Conservation (phyloP, 2,113 vertebrate genomes). For the Noctilio leporinus region DNA sequence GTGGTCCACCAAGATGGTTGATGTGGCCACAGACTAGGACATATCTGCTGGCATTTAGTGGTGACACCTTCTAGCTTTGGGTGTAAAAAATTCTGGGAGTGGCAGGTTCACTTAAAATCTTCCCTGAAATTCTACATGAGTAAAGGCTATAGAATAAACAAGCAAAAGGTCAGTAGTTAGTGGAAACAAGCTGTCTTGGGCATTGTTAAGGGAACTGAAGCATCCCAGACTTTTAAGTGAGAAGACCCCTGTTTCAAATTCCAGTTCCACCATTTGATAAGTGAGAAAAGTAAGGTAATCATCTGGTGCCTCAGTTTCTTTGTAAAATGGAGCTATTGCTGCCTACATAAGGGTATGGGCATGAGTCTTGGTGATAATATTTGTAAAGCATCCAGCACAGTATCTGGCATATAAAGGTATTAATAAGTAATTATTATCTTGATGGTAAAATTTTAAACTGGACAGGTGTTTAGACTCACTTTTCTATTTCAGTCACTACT, state of each 20-base stretch:
- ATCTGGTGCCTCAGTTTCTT: neutral
- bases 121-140: neutral
- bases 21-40: neutral
- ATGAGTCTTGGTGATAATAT: neutral
- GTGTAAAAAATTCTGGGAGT: neutral
- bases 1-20: neutral
- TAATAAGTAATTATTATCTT: conserved; percentile 29
- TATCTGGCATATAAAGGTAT: neutral
- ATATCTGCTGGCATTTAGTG: neutral
- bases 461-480: conserved; percentile 51
- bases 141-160: neutral
- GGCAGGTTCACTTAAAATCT: neutral
- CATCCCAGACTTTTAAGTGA: neutral
- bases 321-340: neutral
- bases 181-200: neutral
- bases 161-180: neutral
- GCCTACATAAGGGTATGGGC: neutral
- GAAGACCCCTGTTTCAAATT: neutral
- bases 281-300: neutral
- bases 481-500: conserved; percentile 60
- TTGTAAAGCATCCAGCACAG: neutral
- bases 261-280: neutral
- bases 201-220: neutral
- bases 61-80: neutral
- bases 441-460: conserved; percentile 38